Percentiles rank a stretch among this genome's conserved stretches.
Conservation (phyloP, 2,113 vertebrate species). For the Scomber scombrus region DNA sequence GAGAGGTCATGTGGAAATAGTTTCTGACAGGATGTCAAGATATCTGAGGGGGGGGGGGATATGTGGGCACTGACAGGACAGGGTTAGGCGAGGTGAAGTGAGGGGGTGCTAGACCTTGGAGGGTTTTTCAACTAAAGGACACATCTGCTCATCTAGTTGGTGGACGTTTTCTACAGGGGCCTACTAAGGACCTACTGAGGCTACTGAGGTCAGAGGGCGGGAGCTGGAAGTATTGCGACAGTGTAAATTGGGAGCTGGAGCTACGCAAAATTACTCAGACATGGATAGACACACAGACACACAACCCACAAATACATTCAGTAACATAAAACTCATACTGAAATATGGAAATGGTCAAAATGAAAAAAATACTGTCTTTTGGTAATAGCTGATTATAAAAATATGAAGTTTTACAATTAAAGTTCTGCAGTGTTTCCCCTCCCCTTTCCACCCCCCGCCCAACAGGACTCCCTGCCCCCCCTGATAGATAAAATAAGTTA, state of each 20-base stretch:
- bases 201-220: conserved; percentile 24
- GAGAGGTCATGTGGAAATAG: conserved; percentile 54
- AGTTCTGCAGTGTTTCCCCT: too few relatives aligned
- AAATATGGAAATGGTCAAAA: conserved; percentile 6
- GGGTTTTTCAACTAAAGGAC: conserved; percentile 9
- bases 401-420: background rate
- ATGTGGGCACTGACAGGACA: conserved; percentile 2
- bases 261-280: conserved; percentile 14
- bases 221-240: background rate
- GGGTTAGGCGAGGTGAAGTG: background rate
- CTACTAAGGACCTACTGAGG: conserved; percentile 18
- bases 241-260: background rate
- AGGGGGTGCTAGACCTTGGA: background rate
- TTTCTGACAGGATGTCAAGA: conserved; percentile 51
- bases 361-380: background rate
- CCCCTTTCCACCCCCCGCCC: too few relatives aligned
- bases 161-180: conserved; percentile 30
- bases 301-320: conserved; percentile 9
- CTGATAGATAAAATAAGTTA: too few relatives aligned
- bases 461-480: too few relatives aligned
- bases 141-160: background rate
- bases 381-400: background rate
- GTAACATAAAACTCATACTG: background rate
- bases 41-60: conserved; percentile 15
- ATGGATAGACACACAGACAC: background rate